These are phyloP conservation scores for Sebastes trivittatus DNA, from an alignment of 2,797 vertebrate genomes.

Conservation along the genomic window DNA sequence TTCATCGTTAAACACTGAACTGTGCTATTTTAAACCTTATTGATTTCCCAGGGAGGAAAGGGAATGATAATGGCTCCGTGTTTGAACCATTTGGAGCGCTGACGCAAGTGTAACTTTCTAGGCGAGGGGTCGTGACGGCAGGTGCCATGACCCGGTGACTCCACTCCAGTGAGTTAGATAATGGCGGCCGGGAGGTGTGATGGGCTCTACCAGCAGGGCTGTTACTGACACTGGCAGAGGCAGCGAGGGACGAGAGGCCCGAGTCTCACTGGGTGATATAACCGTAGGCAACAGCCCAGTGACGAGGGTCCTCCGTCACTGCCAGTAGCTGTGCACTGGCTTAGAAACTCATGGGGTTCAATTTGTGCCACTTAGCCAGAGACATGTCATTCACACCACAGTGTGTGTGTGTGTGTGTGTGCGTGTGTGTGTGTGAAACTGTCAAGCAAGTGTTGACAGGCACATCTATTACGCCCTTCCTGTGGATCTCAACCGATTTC, in stretches of 20 bases:
- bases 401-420: conserved; percentile 10
- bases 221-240: conserved; percentile 37
- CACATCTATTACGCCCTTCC: conserved; percentile 21
- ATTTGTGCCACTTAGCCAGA: conserved; percentile 40
- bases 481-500: conserved; percentile 15
- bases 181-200: conserved; percentile 35
- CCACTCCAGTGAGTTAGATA: conserved; percentile 51
- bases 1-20: conserved; percentile 37
- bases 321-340: conserved; percentile 22
- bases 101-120: conserved; percentile 60
- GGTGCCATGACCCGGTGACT: conserved; percentile 56
- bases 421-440: conserved; percentile 12
- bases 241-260: conserved; percentile 24
- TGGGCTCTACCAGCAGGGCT: conserved; percentile 24
- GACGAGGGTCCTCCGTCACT: conserved; percentile 50
- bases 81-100: conserved; percentile 34
- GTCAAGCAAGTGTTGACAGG: conserved; percentile 15
- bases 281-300: conserved; percentile 40
- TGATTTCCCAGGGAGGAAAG: conserved; percentile 41
- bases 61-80: conserved; percentile 29
- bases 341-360: conserved; percentile 36
- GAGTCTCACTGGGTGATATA: conserved; percentile 42
- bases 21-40: conserved; percentile 52
- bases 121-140: conserved; percentile 31
- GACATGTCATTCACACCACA: conserved; percentile 54